A percentile compares a stretch with the other conserved stretches of the same genome.
Conservation (phyloP, 1,140 invertebrate species). For the Neodiprion fabricii region DNA sequence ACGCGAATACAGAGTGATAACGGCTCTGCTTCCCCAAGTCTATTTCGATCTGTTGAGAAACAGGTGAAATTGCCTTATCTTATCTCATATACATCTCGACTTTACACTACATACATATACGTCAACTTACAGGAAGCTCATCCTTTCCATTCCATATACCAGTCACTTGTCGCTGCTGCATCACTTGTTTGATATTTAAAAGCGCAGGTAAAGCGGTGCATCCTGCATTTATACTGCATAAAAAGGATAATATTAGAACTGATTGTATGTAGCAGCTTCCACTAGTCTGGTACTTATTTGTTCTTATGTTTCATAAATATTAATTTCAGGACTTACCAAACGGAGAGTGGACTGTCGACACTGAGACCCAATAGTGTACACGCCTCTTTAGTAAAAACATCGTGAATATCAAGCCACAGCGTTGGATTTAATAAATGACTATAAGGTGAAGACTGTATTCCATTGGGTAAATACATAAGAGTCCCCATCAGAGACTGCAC, state of each 20-base stretch:
- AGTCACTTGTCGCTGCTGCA: conserved; percentile 93
- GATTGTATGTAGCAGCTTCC: too few species aligned
- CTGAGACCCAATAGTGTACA: conserved; percentile 89
- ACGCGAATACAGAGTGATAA: conserved; percentile 98
- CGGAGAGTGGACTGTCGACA: conserved; percentile 82
- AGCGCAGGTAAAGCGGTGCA: conserved; percentile 92
- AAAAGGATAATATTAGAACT: conserved; percentile 19
- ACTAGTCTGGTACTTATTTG: not conserved
- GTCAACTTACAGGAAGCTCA: conserved; percentile 85
- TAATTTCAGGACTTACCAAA: conserved; percentile 63
- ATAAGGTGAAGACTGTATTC: conserved; percentile 83
- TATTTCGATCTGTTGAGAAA: conserved; percentile 82
- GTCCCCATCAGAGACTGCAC: conserved; percentile 91
- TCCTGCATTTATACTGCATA: conserved; percentile 86
- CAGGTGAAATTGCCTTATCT: not conserved
- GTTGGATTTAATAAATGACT: conserved; percentile 77
- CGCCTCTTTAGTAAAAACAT: conserved; percentile 92
- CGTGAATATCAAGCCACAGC: conserved; percentile 79
- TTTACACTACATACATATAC: not conserved
- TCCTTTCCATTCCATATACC: conserved; percentile 95
- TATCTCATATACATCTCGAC: not conserved
- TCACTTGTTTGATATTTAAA: conserved; percentile 93
- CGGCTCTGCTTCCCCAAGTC: conserved; percentile 85
- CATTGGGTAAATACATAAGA: conserved; percentile 81
- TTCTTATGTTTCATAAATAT: not conserved